Evolutionary conservation across 1,140 invertebrate genomes (phyloP), one percentile per base, ranked within the genome.

Genomic region (Aphis gossypii): DNA sequence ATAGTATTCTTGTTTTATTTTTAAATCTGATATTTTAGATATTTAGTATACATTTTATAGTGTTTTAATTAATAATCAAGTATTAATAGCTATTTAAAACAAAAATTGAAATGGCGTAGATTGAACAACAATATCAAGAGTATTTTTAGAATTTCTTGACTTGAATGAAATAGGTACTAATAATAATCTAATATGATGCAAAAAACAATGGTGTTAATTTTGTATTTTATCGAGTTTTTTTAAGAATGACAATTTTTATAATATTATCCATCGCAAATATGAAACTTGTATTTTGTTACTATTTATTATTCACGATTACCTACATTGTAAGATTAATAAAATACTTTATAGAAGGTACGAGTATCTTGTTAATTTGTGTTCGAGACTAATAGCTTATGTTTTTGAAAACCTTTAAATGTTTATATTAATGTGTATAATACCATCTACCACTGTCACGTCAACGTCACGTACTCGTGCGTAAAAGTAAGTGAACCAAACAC

Each of bases 101-200:
- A 68, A 68, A 68, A 20, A 76, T n/a, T n/a, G 14, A 51, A 18
- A 51, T 46, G 14, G 84, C 18, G n/a, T n/a, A 35, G 86, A 51
- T 48, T 51, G 23, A 86, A 86, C 41, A 30, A 89, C n/a, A 89
- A 89, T 4, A 56, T 11, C 21, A 0, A 23, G 21, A 25, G 14
- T 89, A 89, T 89, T 89, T 54, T 89, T 89, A 89, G 87, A 89
- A 89, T 48, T 21, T 89, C 21, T 89, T 89, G 87, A 51, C 87
- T 54, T 38, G 20, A 54, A 7, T 35, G 18, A 23, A 89, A 54
- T 41, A 41, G 38, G 38, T 41, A 25, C 20, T 23, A 56, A 48
- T 51, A 38, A 56, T 89, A 14, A 56, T 54, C 56, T 89, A 35
- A 21, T 35, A 89, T 56, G 25, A 9, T 35, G 21, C 41, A 56